phyloP scores from a whole-genome alignment of 2,113 vertebrate species.

The Aix galericulata region DNA sequence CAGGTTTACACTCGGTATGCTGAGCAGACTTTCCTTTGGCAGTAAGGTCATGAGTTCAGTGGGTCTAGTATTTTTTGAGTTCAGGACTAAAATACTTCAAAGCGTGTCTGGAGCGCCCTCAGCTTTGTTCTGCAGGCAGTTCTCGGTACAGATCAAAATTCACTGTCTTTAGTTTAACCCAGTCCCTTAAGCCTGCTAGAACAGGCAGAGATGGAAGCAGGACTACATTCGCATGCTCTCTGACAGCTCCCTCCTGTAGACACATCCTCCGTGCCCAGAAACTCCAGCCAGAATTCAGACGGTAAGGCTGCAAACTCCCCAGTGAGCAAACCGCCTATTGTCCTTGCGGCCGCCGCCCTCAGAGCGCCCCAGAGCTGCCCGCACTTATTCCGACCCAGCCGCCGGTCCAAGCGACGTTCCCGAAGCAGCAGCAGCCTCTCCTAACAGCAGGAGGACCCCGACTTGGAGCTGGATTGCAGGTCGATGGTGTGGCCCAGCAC shows the following conservation, averaged over 20 bases:
- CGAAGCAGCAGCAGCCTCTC: not conserved
- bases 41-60: slow-evolving; percentile 50
- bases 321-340: slow-evolving; percentile 43
- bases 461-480: slow-evolving; percentile 89
- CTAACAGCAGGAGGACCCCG: slow-evolving; percentile 86
- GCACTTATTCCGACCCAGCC: not conserved
- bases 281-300: slow-evolving; percentile 35
- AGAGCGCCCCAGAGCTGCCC: slow-evolving; percentile 17
- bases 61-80: slow-evolving; percentile 21
- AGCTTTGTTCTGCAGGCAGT: slow-evolving; percentile 3
- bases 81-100: slow-evolving; percentile 54
- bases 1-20: not conserved
- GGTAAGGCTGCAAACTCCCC: slow-evolving; percentile 30
- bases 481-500: slow-evolving; percentile 90
- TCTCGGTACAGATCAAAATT: slow-evolving; percentile 59
- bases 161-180: not conserved
- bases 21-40: slow-evolving; percentile 60
- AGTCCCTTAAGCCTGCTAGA: slow-evolving; percentile 39
- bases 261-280: not conserved
- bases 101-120: slow-evolving; percentile 14
- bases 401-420: not conserved
- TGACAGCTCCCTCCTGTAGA: slow-evolving; percentile 38
- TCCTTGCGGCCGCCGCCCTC: slow-evolving; percentile 6
- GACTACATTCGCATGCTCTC: slow-evolving; percentile 51
- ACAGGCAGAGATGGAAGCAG: slow-evolving; percentile 57